Evolutionary conservation across 1,140 invertebrate genomes (phyloP), one percentile per base, ranked within the genome.

Genomic region (Cherax destructor): DNA sequence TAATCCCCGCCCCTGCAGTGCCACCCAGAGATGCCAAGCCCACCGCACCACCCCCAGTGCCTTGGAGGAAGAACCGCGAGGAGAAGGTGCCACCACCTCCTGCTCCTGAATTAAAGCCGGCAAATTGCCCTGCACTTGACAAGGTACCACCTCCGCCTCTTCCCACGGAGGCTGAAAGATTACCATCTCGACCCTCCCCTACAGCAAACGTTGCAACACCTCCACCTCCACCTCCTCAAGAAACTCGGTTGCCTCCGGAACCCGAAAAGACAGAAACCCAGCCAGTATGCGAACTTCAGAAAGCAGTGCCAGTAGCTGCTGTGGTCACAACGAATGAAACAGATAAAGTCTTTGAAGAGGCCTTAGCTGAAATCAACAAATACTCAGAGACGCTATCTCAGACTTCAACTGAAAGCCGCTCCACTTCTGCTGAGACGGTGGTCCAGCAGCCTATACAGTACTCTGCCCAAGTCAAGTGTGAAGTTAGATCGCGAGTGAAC

Each of bases 381-480:
- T 92, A 92, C 52, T 92, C 87, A 11, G 92, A 92, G 76, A 92
- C 91, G 47, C 52, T 93, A 21, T 93, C 92, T 21, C 88, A 90
- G 30, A 87, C 91, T 13, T 93, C 92, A 11, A 93, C 92, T n/a
- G 92, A 91, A 52, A 93, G 91, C 65, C 88, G 88, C 59, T 93
- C 92, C 4, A 92, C 92, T 10, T 92, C 92, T 0, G 87, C 92
- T 6, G 91, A 93, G 78, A 93, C 92, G 4, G 92, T 93, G 5
- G 91, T 93, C 30, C 92, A 93, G 72, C 92, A 92, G 80, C 92
- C 92, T 10, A 87, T 92, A 7, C 92, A 93, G 72, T 93, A 93
- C 61, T 92, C 92, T 3, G 92, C 92, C 5, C 91, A 93, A 78
- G 92, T 93, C 50, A 90, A 87, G 61, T 93, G 92, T 65, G 92